Evolutionary conservation across 2,888 invertebrate species (phyloP).

Genomic region (Zele albiditarsus): DNA sequence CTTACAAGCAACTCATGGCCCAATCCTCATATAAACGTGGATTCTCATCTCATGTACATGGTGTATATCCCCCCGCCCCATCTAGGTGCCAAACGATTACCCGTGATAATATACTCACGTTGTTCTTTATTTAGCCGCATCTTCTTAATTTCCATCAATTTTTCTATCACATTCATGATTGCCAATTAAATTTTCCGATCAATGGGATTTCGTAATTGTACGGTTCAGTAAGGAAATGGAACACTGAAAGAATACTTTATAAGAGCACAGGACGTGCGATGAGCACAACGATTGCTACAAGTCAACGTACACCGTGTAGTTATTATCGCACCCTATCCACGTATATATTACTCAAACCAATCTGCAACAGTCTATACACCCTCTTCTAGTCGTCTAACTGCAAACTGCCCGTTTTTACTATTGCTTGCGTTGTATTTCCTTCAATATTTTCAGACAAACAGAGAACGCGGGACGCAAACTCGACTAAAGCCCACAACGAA

Average conservation of each 20-base stretch:
- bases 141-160: slow-evolving; percentile 31
- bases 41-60: slow-evolving; percentile 23
- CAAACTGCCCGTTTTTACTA: background rate
- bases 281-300: background rate
- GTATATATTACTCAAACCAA: background rate
- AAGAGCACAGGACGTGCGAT: background rate
- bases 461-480: slow-evolving; percentile 48
- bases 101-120: slow-evolving; percentile 67
- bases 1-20: slow-evolving; percentile 28
- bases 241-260: background rate
- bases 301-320: background rate
- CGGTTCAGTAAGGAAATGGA: background rate
- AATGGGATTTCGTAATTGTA: background rate
- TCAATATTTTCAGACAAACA: slow-evolving; percentile 48
- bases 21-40: background rate
- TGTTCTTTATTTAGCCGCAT: slow-evolving; percentile 66
- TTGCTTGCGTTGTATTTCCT: slow-evolving; percentile 43
- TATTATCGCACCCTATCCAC: background rate
- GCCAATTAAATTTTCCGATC: background rate
- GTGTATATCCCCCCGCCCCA: background rate
- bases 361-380: background rate
- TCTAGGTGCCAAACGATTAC: background rate
- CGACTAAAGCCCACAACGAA: slow-evolving; percentile 47
- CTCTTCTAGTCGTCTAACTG: background rate
- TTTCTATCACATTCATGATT: slow-evolving; percentile 36